Evolutionary conservation across 2,888 invertebrate genomes (phyloP), one percentile per base, ranked within the genome.

Genomic region (Ectemnius continuus): DNA sequence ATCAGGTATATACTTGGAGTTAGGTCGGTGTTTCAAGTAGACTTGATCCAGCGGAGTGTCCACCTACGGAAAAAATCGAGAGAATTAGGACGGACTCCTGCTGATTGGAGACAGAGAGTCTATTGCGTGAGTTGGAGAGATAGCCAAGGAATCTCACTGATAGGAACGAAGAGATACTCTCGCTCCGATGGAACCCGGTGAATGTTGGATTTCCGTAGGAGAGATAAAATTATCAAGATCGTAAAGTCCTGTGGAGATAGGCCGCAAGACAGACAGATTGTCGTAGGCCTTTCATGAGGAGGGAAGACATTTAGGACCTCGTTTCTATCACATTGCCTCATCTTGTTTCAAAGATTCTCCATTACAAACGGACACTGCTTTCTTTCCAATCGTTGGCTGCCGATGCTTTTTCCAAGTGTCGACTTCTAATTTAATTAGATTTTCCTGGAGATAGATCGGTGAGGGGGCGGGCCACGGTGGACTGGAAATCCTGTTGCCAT

Each of bases 171-270:
- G 52, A 52, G 52, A 47, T 52, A 52, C 52, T 14, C 3, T 14
- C 4, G 11, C 36, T 11, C 5, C 8, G 52, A 16, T 52, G 52
- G 52, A 5, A 52, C 16, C 52, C 16, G 4, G 13, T 52, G 16
- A 52, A 52, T 0, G 16, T 5, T 14, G 16, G 52, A 52, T 52
- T 52, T 16, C 52, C 16, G 14, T 16, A 1, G 52, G 5, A 16
- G 16, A 52, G 52, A 52, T 52, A 52, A 14, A 52, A 52, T 52
- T 52, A 52, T 52, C 52, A 52, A 52, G 52, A 52, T 52, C 52
- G 52, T 52, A 52, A 52, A 52, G 16, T 52, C 52, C 52, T 52
- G 4, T 14, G 52, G n/a, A 52, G 52, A 52, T 52, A 16, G 4
- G n/a, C 52, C n/a, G 16, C n/a, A 0, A 52, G 16, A 52, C 52